Evolutionary conservation across 2,113 vertebrate species (phyloP), one percentile per base, ranked within the genome.

Genomic region (Arenaria interpres): DNA sequence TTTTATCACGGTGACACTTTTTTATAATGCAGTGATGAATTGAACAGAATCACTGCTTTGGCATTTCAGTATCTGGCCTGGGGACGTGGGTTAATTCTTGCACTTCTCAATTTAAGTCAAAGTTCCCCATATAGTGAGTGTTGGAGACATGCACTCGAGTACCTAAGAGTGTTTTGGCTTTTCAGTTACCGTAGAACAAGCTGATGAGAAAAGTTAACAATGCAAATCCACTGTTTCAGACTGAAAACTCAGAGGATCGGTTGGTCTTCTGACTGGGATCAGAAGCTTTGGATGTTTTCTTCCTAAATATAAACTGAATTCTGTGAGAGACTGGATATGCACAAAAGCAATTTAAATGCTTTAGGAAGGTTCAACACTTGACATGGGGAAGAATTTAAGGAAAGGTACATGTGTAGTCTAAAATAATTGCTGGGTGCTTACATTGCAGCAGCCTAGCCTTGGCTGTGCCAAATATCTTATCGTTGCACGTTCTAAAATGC

Each of bases 371-470:
- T 67, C 19, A 15, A 0, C 41, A 3, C 46, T 62, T 46, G 74
- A 27, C 9, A 8, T 2, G 53, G 60, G 41, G 33, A 62, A 63
- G 48, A 53, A 18, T 12, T 62, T 14, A 56, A 77, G 59, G 59
- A 41, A 41, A n/a, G 14, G 3, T 35, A 5, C 14, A 0, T 33
- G 20, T 4, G 4, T 11, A 23, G 13, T 11, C 17, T 50, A 8
- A 35, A 46, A 16, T 9, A 39, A 39, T 11, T 63, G 25, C n/a
- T 37, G 2, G 2, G 53, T 24, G 46, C 46, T 77, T 59, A 2
- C 11, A 2, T 14, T 25, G 72, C 32, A 43, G 71, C 18, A 37
- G 66, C 18, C 30, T 17, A 54, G 56, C n/a, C 56, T 57, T 57
- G 59, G 14, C 64, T n/a, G 10, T 27, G 59, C 39, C 25, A 15